phyloP scores from a whole-genome alignment of 2,888 invertebrate species.

The Epirrhoe tristata region DNA sequence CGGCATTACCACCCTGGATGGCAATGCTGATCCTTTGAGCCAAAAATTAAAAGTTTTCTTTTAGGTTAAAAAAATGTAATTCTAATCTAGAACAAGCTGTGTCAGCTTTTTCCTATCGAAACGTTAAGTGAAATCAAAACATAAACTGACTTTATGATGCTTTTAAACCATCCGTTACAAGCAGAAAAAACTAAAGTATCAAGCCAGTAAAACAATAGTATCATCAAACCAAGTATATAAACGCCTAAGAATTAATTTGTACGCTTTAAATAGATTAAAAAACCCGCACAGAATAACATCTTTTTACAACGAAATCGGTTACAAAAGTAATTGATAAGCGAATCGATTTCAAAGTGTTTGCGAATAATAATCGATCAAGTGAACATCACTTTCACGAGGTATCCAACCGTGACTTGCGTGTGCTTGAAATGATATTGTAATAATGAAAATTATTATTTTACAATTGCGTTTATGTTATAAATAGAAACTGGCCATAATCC shows the following conservation, averaged over 20 bases:
- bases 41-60: too few species aligned
- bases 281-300: slow-evolving; percentile 10
- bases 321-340: slow-evolving; percentile 13
- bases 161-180: too few species aligned
- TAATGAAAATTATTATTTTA: not conserved
- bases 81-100: too few species aligned
- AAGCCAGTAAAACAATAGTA: not conserved
- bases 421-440: not conserved
- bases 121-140: too few species aligned
- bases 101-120: too few species aligned
- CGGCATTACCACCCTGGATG: too few species aligned
- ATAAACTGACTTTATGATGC: too few species aligned
- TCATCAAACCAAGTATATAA: not conserved
- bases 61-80: too few species aligned
- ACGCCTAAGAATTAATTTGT: not conserved
- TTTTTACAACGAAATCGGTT: slow-evolving; percentile 11
- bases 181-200: too few species aligned
- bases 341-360: slow-evolving; percentile 18
- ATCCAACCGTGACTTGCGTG: slow-evolving; percentile 20
- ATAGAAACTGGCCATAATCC: too few species aligned
- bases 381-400: slow-evolving; percentile 20
- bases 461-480: not conserved
- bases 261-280: slow-evolving; percentile 3
- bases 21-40: too few species aligned
- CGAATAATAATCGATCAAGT: slow-evolving; percentile 8